A percentile compares a stretch with the other conserved stretches of the same genome.
These are phyloP conservation scores for Camelus bactrianus DNA, from an alignment of 2,113 vertebrate genomes.

Conservation along the genomic window DNA sequence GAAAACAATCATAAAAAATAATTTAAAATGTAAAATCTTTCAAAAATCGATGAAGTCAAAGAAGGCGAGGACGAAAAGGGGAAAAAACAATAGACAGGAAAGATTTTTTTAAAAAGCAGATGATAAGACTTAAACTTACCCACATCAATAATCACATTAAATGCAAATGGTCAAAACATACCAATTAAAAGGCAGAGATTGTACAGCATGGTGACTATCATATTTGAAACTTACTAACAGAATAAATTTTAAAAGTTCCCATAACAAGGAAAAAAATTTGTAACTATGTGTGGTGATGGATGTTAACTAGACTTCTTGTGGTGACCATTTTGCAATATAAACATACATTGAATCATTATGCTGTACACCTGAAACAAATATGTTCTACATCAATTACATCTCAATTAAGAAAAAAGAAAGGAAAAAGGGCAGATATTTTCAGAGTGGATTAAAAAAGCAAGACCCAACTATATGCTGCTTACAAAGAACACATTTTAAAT, in stretches of 20 bases:
- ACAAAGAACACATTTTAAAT: neutral
- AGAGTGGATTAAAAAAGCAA: slow-evolving; percentile 5
- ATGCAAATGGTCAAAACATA: neutral
- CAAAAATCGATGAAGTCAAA: neutral
- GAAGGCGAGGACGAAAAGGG: neutral
- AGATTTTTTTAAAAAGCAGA: neutral
- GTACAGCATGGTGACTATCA: neutral
- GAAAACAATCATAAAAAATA: neutral
- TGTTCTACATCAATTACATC: neutral
- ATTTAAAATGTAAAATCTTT: neutral
- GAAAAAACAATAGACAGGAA: neutral
- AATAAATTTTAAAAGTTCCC: neutral
- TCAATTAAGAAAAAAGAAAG: neutral
- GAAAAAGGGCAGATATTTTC: slow-evolving; percentile 13
- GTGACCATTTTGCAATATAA: neutral
- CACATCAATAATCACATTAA: neutral
- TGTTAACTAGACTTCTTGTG: neutral
- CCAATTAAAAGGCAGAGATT: neutral
- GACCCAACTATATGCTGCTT: neutral
- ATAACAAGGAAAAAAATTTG: neutral
- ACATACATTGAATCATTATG: neutral
- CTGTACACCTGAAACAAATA: neutral
- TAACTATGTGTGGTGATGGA: neutral
- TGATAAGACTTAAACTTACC: neutral
- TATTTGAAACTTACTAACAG: neutral